Conservation (phyloP, 2,113 vertebrate species). For the Apteryx owenii region DNA sequence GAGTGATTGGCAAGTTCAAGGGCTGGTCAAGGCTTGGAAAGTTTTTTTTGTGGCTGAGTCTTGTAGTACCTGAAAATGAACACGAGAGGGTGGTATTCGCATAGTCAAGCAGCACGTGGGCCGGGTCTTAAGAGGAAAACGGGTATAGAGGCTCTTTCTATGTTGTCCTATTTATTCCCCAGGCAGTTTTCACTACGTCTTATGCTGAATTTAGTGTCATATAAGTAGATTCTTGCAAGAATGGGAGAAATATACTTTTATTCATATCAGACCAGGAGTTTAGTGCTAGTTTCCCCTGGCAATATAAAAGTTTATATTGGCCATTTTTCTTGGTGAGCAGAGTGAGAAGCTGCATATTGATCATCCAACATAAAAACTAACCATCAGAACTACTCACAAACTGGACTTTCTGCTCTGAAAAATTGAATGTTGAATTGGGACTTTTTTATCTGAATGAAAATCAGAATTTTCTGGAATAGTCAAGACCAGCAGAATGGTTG, state of each 20-base stretch:
- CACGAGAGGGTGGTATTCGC: slow-evolving; percentile 9
- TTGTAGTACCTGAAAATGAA: background rate
- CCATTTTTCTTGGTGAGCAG: background rate
- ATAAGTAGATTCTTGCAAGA: background rate
- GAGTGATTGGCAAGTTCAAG: background rate
- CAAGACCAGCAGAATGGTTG: background rate
- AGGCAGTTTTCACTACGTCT: background rate
- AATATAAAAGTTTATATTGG: background rate
- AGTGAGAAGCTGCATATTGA: background rate
- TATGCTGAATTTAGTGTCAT: background rate
- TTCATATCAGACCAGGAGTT: background rate
- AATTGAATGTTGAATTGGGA: background rate
- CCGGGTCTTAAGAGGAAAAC: background rate
- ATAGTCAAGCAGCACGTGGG: background rate
- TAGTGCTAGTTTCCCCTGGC: background rate
- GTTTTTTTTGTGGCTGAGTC: background rate
- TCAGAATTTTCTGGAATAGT: background rate
- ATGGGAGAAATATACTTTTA: background rate
- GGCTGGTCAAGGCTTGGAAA: background rate
- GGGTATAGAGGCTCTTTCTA: rapidly evolving
- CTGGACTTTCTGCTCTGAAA: background rate
- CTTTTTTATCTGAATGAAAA: background rate
- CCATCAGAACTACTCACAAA: background rate
- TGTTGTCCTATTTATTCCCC: background rate
- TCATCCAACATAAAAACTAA: background rate